These are phyloP conservation scores for Hyles euphorbiae DNA, from an alignment of 1,140 invertebrate genomes.

Conservation along the genomic window DNA sequence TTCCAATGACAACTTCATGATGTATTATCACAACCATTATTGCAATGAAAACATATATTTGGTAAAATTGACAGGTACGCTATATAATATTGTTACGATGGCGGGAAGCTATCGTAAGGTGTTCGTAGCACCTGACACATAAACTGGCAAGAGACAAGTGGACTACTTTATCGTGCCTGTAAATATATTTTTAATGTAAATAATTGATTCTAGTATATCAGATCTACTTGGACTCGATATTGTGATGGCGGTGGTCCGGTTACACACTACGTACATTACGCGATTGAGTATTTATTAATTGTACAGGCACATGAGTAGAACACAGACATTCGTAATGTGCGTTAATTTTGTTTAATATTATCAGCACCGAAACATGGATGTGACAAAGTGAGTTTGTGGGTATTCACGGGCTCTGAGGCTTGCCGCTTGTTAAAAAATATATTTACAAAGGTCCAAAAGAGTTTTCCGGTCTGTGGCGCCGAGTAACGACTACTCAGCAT, in stretches of 20 bases:
- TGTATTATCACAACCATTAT: slow-evolving; percentile 69
- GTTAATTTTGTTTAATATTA: background rate
- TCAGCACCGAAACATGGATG: slow-evolving; percentile 1
- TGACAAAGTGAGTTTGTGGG: too few relatives aligned
- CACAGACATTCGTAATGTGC: slow-evolving; percentile 5
- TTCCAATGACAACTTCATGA: slow-evolving; percentile 49
- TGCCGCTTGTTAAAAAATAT: too few relatives aligned
- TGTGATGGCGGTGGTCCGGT: too few relatives aligned
- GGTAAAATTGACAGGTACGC: slow-evolving; percentile 58
- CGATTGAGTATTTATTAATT: background rate
- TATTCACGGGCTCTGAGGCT: too few relatives aligned
- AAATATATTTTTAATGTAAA: too few relatives aligned
- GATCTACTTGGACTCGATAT: too few relatives aligned
- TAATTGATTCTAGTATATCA: too few relatives aligned
- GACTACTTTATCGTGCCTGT: too few relatives aligned
- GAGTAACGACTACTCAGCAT: background rate
- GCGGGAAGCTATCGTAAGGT: slow-evolving; percentile 7
- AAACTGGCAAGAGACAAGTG: slow-evolving; percentile 17
- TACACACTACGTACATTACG: background rate
- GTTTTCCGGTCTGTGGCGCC: too few relatives aligned
- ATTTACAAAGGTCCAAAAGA: too few relatives aligned
- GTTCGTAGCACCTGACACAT: slow-evolving; percentile 14
- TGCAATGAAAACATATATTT: slow-evolving; percentile 60
- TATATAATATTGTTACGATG: slow-evolving; percentile 33
- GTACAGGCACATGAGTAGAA: slow-evolving; percentile 1